A percentile compares a stretch with the other conserved stretches of the same genome.
These are phyloP conservation scores for Pachyuromys duprasi DNA, from an alignment of 2,797 vertebrate genomes.

Conservation along the genomic window DNA sequence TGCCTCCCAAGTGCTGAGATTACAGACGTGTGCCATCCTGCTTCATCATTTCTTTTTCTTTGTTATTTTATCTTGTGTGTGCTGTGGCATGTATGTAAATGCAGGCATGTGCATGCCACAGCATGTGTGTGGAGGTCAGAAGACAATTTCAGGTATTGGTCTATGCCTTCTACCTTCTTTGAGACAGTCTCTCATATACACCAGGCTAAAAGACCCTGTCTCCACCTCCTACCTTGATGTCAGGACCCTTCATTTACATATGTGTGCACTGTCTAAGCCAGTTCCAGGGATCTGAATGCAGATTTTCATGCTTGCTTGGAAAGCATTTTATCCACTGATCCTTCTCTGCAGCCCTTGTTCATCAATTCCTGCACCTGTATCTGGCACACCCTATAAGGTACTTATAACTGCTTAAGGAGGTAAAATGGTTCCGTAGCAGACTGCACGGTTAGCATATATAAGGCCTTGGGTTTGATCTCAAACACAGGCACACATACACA, in stretches of 20 bases:
- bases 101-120: not conserved
- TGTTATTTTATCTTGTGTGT: not conserved
- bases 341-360: not conserved
- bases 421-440: not conserved
- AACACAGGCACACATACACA: not conserved
- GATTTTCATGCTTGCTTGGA: not conserved
- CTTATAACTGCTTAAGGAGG: conserved; percentile 8
- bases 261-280: not conserved
- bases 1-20: not conserved
- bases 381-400: not conserved
- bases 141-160: not conserved
- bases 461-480: not conserved
- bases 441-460: not conserved
- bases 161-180: not conserved
- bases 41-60: not conserved
- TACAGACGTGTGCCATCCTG: not conserved
- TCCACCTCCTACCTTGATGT: not conserved
- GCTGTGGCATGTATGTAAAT: not conserved
- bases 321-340: not conserved
- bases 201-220: not conserved
- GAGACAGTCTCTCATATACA: not conserved
- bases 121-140: not conserved
- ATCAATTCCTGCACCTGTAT: conserved; percentile 26
- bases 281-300: not conserved
- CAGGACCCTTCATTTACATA: not conserved